phyloP scores from a whole-genome alignment of 2,888 invertebrate species.

The Cheilosia grossa region DNA sequence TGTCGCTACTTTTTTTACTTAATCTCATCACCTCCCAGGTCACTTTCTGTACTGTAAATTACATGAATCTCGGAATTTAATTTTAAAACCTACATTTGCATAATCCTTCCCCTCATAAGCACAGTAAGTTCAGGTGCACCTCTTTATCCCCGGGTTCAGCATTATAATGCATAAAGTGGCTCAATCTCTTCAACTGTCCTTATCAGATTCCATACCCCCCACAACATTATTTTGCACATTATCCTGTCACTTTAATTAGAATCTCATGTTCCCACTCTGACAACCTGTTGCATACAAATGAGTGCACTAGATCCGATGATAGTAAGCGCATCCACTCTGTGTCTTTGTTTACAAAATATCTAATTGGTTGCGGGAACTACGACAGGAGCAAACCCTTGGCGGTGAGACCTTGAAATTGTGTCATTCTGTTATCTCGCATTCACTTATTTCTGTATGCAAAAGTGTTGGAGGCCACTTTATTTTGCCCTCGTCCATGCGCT shows the following conservation, averaged over 20 bases:
- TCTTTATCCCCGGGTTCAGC: neutral
- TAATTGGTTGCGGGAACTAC: constrained; percentile 12
- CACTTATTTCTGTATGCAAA: constrained; percentile 22
- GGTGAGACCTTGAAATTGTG: constrained; percentile 47
- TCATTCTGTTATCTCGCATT: neutral
- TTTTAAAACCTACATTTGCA: neutral
- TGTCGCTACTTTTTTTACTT: too few relatives aligned
- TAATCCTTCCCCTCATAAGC: neutral
- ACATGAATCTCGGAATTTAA: too few relatives aligned
- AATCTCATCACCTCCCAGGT: too few relatives aligned
- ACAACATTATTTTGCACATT: constrained; percentile 54
- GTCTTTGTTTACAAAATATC: constrained; percentile 13
- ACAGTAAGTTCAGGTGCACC: neutral
- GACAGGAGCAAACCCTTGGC: neutral
- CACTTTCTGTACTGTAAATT: too few relatives aligned
- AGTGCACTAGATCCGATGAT: constrained; percentile 39
- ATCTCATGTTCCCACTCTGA: constrained; percentile 17
- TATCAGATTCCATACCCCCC: constrained; percentile 57
- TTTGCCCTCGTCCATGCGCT: neutral
- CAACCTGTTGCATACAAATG: constrained; percentile 64
- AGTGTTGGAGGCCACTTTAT: neutral
- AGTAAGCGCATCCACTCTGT: constrained; percentile 6
- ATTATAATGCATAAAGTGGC: constrained; percentile 3
- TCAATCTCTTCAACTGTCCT: constrained; percentile 33
- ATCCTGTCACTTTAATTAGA: constrained; percentile 68